Evolutionary conservation across 2,113 vertebrate species (phyloP), one percentile per base, ranked within the genome.

Genomic region (Phaethon lepturus): DNA sequence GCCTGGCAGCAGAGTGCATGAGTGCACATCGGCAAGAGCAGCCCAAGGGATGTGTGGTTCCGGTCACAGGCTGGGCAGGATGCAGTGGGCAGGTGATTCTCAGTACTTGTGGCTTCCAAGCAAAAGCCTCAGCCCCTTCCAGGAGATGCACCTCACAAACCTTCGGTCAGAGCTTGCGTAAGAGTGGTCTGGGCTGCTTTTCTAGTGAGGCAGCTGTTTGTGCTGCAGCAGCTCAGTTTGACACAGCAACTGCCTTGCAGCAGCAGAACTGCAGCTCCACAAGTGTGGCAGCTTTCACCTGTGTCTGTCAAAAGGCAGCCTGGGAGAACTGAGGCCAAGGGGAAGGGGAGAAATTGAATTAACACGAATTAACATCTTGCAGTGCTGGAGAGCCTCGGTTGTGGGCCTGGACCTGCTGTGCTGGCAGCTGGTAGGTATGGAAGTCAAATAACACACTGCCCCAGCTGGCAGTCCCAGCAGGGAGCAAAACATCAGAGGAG

Each of bases 401-500:
- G 9, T 1, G 56, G 47, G 20, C 33, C 56, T 15, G n/a, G 11
- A 7, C 44, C 11, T 5, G 12, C 22, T 15, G n/a, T 38, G 17
- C 55, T 1, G 0, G 19, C 9, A 0, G 24, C 10, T 6, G n/a
- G 60, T 10, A 3, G 23, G 18, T 6, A 10, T 2, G 3, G 89
- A 7, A 6, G 8, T 17, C 24, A 22, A 28, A 24, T 2, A 23
- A 49, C 22, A 28, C 35, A 1, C 20, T 9, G 29, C 22, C 45
- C 28, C 45, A n/a, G 38, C 17, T 19, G 22, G 14, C 13, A 13
- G 68, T 17, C 53, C 68, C 28, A 12, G 45, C 31, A 23, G 25
- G 31, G 38, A 50, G 55, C 7, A 14, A 9, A 47, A 23, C 35
- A 28, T 3, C 26, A 26, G 47, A 12, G 56, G 49, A 6, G 49